Base-by-base conservation (phyloP, 1,140 invertebrate species). In the Gryon sp. region DNA sequence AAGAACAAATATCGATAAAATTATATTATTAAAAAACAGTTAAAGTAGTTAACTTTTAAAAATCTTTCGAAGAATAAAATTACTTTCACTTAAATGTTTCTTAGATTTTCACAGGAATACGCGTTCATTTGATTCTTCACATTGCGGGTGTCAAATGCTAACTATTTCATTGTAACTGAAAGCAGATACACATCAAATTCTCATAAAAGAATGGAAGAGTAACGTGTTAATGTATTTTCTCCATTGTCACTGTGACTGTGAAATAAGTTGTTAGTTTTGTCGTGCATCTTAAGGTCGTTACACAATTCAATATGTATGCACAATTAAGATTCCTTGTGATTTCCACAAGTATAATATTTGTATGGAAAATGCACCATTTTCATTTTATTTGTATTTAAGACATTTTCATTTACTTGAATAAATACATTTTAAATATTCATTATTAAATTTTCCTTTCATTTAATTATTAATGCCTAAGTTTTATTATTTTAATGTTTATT, bases 161-260 rank as follows among this genome's bases (percentile, higher is more conserved):
- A 48, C 62, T 69, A 53, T 63, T 62, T 38, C 15, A 59, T 80
- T 59, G 43, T 62, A 20, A 48, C 59, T 50, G 9, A 16, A 20
- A 81, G 41, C 52, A 62, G 53, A 63, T 73, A 78, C 68, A 36
- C 57, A 16, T 45, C 30, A 34, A 66, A 79, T 75, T 74, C 79
- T 48, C 36, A 63, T 48, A 43, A n/a, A 34, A 34, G 22, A 30
- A 62, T 43, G 76, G 53, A 53, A 73, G 52, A 80, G 41, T 63
- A 53, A 80, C 63, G 48, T 34, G 65, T 30, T 46, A 59, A 68
- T 68, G 52, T 38, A 70, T 69, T 76, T 76, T 76, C 65, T 69
- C 73, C 72, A 76, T 76, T 76, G 73, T 76, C 65, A 65, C 41
- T 14, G 48, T 19, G 40, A 60, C 32, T 12, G 9, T 60, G 26